Conservation (phyloP, 1,140 invertebrate genomes). For the Ceratina australensis region DNA sequence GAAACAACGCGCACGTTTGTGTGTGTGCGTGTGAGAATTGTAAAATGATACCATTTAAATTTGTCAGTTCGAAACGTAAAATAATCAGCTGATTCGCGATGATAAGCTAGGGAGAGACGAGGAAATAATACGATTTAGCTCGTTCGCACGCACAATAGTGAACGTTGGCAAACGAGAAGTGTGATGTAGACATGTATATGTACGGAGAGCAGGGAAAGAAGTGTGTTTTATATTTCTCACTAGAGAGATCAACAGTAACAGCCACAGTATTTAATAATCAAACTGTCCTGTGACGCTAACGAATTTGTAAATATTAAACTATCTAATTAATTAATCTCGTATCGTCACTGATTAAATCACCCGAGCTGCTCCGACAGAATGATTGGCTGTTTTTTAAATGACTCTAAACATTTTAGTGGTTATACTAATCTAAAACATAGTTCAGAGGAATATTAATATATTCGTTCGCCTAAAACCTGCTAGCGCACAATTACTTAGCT, state of each 20-base stretch:
- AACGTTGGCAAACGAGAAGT: slow-evolving; percentile 16
- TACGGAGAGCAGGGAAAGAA: background rate
- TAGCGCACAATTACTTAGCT: background rate
- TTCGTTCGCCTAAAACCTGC: background rate
- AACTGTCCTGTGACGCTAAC: slow-evolving; percentile 12
- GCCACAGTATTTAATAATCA: slow-evolving; percentile 24
- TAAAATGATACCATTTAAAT: background rate
- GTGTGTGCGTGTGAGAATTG: background rate
- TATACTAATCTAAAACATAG: background rate
- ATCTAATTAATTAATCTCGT: slow-evolving; percentile 10
- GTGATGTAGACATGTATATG: slow-evolving; percentile 7
- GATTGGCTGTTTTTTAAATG: slow-evolving; percentile 2
- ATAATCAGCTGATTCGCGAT: slow-evolving; percentile 7
- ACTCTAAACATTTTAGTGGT: background rate
- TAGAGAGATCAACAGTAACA: slow-evolving; percentile 37
- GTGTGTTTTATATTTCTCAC: background rate
- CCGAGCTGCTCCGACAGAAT: background rate
- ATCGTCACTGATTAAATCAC: background rate
- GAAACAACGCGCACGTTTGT: background rate
- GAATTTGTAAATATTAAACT: slow-evolving; percentile 16
- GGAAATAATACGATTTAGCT: background rate
- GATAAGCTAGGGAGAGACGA: slow-evolving; percentile 12
- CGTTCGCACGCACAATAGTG: background rate
- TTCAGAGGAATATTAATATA: background rate
- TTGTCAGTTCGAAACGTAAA: background rate